These are phyloP conservation scores for Spodoptera littoralis DNA, from an alignment of 2,888 invertebrate species.

Conservation along the genomic window DNA sequence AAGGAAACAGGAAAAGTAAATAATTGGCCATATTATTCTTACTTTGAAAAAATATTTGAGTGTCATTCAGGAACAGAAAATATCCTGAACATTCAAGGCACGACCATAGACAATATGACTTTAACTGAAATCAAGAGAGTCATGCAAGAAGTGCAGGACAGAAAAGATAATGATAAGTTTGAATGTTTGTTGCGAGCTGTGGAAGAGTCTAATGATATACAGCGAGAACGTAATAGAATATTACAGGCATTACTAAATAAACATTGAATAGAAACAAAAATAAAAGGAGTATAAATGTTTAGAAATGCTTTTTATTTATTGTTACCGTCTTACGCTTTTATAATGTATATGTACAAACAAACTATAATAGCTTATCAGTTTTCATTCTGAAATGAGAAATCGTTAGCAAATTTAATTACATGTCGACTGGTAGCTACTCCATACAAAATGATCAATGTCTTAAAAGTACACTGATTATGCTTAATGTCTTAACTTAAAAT, in stretches of 20 bases:
- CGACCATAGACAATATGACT: slow-evolving; percentile 62
- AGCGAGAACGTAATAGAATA: slow-evolving; percentile 81
- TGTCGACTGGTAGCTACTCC: slow-evolving; percentile 72
- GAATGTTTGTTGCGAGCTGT: slow-evolving; percentile 73
- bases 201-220: slow-evolving; percentile 80
- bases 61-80: slow-evolving; percentile 45
- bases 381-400: slow-evolving; percentile 85
- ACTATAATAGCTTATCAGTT: slow-evolving; percentile 86
- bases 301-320: slow-evolving; percentile 88
- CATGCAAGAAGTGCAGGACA: slow-evolving; percentile 65
- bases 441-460: slow-evolving; percentile 78
- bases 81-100: slow-evolving; percentile 40
- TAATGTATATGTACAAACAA: slow-evolving; percentile 88
- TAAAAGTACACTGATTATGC: slow-evolving; percentile 83
- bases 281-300: slow-evolving; percentile 73
- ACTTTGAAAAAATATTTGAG: slow-evolving; percentile 80
- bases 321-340: slow-evolving; percentile 87
- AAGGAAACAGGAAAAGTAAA: slow-evolving; percentile 72
- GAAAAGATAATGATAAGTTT: slow-evolving; percentile 73
- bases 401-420: slow-evolving; percentile 81
- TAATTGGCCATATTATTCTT: slow-evolving; percentile 80
- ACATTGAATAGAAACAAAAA: slow-evolving; percentile 48
- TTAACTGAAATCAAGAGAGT: slow-evolving; percentile 70
- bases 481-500: slow-evolving; percentile 86
- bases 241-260: slow-evolving; percentile 75